Evolutionary conservation across 2,888 invertebrate species (phyloP), one percentile per base, ranked within the genome.

Genomic region (Ametastegia equiseti): DNA sequence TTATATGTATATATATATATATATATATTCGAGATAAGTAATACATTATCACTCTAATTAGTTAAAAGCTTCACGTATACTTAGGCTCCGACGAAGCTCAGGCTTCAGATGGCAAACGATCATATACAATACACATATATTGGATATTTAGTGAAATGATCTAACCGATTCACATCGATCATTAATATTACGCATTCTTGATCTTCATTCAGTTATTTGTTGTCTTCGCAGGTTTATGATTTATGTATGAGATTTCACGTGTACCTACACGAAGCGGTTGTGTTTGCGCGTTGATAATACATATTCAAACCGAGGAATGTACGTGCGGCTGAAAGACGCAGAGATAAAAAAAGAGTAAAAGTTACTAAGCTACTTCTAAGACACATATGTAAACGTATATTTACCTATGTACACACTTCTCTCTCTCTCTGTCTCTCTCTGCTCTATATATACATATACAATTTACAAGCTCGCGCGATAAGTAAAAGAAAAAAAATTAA

Each of bases 261-360:
- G 23, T 23, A n/a, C n/a, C n/a, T 54, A 9, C 9, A 19, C 23
- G 63, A 4, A 11, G 63, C n/a, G 30, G n/a, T 15, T 36, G 36
- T 65, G 33, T 65, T 15, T 65, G 33, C 33, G 36, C 19, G n/a
- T 69, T 39, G 19, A 47, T 71, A 27, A 27, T 71, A 30, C 42
- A 42, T n/a, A n/a, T n/a, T n/a, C n/a, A 15, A 47, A 47, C 71
- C 23, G n/a, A 71, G 30, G 47, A 71, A 71, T 71, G 27, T 42
- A 47, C 13, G 60, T 1, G n/a, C 23, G 30, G 71, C 71, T 71
- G 71, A 30, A 71, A 47, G 45, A 45, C 15, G 5, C 30, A n/a
- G 9, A 42, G n/a, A 69, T 23, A 47, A 65, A 36, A 27, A 60
- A 19, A 67, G 23, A 23, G 9, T 27, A 11, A 39, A 36, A 54